A percentile compares a stretch with the other conserved stretches of the same genome.
Conservation (phyloP, 2,888 invertebrate genomes). For the Pachydiplax longipennis region DNA sequence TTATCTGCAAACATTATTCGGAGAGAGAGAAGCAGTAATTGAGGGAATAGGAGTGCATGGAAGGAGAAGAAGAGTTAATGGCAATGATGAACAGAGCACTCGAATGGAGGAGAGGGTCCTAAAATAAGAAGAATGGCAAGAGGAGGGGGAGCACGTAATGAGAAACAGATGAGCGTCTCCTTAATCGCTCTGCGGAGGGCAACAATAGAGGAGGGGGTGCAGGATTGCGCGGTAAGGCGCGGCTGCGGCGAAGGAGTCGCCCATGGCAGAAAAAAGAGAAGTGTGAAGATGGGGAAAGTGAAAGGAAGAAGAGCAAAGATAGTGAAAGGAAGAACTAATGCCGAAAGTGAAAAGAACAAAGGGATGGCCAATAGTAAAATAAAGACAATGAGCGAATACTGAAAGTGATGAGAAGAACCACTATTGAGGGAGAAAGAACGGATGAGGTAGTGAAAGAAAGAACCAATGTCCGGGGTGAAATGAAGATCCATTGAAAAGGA, state of each 20-base stretch:
- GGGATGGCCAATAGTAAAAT: no score
- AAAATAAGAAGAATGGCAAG: neutral
- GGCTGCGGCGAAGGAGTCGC: neutral
- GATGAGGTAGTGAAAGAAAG: neutral
- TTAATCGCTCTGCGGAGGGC: conserved; percentile 42
- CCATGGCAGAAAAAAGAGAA: neutral
- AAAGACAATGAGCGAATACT: neutral
- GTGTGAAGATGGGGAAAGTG: neutral
- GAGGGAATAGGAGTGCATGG: neutral
- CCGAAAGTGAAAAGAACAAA: no score
- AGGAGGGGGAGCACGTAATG: conserved; percentile 9
- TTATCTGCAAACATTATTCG: neutral
- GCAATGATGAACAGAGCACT: conserved; percentile 14
- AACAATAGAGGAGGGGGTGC: conserved; percentile 7
- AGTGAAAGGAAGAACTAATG: neutral
- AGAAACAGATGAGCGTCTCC: conserved; percentile 44
- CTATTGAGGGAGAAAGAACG: neutral
- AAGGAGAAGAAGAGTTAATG: conserved; percentile 4
- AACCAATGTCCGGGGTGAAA: neutral
- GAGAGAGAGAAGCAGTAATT: neutral
- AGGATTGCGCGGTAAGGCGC: neutral
- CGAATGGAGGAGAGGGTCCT: neutral
- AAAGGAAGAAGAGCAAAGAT: neutral
- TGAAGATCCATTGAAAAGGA: neutral
- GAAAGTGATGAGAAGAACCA: neutral